These are phyloP conservation scores for Pteria penguin DNA, from an alignment of 2,888 invertebrate species.

Conservation along the genomic window DNA sequence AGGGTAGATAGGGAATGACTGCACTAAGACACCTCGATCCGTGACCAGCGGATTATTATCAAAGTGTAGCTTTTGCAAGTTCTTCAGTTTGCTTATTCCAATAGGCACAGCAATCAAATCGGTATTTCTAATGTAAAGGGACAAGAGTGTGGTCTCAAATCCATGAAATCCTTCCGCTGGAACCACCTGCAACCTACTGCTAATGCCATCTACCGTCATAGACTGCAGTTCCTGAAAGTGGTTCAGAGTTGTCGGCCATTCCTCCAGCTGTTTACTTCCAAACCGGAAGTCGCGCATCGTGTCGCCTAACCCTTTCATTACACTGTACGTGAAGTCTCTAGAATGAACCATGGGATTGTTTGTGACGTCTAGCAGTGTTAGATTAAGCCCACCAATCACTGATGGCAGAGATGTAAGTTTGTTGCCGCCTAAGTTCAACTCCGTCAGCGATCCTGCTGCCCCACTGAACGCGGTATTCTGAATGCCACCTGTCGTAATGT, in stretches of 20 bases:
- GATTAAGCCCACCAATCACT: slow-evolving; percentile 1
- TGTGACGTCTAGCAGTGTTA: slow-evolving; percentile 29
- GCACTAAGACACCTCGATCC: slow-evolving; percentile 36
- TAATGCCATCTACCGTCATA: slow-evolving; percentile 25
- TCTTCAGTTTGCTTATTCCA: slow-evolving; percentile 38
- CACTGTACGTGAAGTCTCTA: background rate
- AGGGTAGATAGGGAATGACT: slow-evolving; percentile 36
- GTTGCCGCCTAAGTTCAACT: slow-evolving; percentile 22
- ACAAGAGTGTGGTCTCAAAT: slow-evolving; percentile 52
- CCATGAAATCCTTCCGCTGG: slow-evolving; percentile 55
- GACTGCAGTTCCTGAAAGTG: slow-evolving; percentile 53
- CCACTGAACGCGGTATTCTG: background rate
- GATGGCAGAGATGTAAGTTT: slow-evolving; percentile 1
- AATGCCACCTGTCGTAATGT: background rate
- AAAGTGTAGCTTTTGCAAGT: slow-evolving; percentile 52
- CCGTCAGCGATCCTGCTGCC: background rate
- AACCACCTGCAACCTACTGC: slow-evolving; percentile 10
- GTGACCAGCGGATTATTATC: slow-evolving; percentile 43
- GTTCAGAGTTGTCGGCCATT: slow-evolving; percentile 51
- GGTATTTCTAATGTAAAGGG: slow-evolving; percentile 51
- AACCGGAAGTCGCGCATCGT: slow-evolving; percentile 44
- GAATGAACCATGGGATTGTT: slow-evolving; percentile 12
- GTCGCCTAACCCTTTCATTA: slow-evolving; percentile 39
- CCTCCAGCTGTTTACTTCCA: slow-evolving; percentile 40
- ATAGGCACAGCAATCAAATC: slow-evolving; percentile 49